Evolutionary conservation across 35 echinoderm and acorn worm species (phyloP).

Genomic region (Heliocidaris erythrogramma): DNA sequence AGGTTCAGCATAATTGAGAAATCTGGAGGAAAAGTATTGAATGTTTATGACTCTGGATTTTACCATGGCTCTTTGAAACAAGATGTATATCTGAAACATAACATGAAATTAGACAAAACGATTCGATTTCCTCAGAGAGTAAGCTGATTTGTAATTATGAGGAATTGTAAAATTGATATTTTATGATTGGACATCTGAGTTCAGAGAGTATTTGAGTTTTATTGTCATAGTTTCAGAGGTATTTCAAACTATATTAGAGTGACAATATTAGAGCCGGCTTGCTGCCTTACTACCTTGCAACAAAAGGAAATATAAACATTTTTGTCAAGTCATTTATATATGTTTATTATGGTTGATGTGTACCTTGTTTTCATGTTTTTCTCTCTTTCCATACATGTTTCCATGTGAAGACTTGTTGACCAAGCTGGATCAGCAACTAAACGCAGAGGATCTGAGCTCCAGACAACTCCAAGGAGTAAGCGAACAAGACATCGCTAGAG

Average conservation of each 20-base stretch:
- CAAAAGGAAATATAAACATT: too few relatives aligned
- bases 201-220: too few relatives aligned
- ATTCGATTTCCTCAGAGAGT: background rate
- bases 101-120: background rate
- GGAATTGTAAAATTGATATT: too few relatives aligned
- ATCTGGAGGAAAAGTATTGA: background rate
- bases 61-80: background rate
- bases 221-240: too few relatives aligned
- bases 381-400: background rate
- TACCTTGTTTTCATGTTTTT: background rate
- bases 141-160: background rate
- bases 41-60: background rate
- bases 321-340: too few relatives aligned
- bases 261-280: too few relatives aligned
- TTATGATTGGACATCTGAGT: too few relatives aligned
- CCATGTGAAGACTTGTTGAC: background rate
- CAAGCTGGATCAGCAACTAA: constrained; percentile 6
- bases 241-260: too few relatives aligned
- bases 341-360: too few relatives aligned
- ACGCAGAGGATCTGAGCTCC: constrained; percentile 9
- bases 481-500: constrained; percentile 26
- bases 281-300: too few relatives aligned
- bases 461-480: constrained; percentile 9
- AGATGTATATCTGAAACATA: background rate
- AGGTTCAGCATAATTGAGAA: background rate